Evolutionary conservation across 2,888 invertebrate genomes (phyloP).

Genomic region (Eucriotettix oculatus): DNA sequence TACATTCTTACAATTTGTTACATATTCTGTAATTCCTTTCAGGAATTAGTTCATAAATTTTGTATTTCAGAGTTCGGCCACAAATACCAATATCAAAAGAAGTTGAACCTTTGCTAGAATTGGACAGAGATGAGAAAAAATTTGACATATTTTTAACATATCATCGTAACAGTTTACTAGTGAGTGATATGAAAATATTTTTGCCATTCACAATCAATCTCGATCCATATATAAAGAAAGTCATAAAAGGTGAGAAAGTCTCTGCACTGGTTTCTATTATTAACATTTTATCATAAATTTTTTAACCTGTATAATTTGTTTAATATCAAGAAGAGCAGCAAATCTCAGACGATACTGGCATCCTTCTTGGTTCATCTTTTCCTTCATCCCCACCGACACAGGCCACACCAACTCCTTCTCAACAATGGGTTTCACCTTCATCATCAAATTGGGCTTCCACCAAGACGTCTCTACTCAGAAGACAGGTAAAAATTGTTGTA

Average conservation of each 20-base stretch:
- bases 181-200: constrained; percentile 84
- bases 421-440: not conserved
- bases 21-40: not conserved
- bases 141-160: constrained; percentile 83
- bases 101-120: constrained; percentile 71
- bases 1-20: not conserved
- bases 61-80: constrained; percentile 48
- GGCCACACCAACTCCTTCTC: constrained; percentile 10
- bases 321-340: constrained; percentile 46
- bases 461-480: constrained; percentile 11
- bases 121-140: constrained; percentile 90
- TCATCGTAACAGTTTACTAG: constrained; percentile 68
- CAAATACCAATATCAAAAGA: constrained; percentile 72
- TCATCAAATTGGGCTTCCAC: not conserved
- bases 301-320: not conserved
- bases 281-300: not conserved
- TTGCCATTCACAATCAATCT: constrained; percentile 95
- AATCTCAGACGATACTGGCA: constrained; percentile 40
- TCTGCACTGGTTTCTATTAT: not conserved
- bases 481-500: constrained; percentile 9
- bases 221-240: constrained; percentile 93
- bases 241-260: constrained; percentile 68
- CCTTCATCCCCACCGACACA: constrained; percentile 17
- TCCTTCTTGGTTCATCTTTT: constrained; percentile 18
- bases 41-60: not conserved